Base-by-base conservation (phyloP, 2,113 vertebrate species). In the Ictidomys tridecemlineatus region DNA sequence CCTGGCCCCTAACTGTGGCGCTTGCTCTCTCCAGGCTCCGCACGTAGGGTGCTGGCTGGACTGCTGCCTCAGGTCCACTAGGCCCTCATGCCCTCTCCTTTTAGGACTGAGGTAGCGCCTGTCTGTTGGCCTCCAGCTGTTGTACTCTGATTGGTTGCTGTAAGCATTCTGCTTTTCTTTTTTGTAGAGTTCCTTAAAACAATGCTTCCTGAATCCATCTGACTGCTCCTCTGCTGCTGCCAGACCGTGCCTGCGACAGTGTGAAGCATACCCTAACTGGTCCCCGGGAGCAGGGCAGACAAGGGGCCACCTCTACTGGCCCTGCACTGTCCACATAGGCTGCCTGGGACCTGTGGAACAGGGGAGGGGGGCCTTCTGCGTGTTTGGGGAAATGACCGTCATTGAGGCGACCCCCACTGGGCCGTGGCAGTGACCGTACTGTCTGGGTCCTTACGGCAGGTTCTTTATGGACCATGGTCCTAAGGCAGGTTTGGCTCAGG, bases 1-100 rank as follows among this genome's bases (percentile, higher is more conserved):
- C 16, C 51, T 34, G 39, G 10, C 20, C 26, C 18, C 9, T 13
- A 1, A 7, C 51, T 1, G 0, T 0, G 1, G 8, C 5, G 1
- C 0, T 5, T n/a, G 30, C 34, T 34, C 39, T 61, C 51, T 8
- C n/a, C 0, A 14, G 14, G 39, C 13, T 30, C 48, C 7, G 5
- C 26, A 24, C 3, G 24, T 10, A 5, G 16, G 18, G 18, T 18
- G 8, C 48, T 34, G 76, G 48, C 76, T n/a, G n/a, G n/a, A n/a
- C n/a, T n/a, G n/a, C n/a, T 34, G 16, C 5, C 30, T 34, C 30
- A 4, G 48, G 45, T 30, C 48, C 48, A 34, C 72, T 3, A 16
- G 11, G 11, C 8, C 12, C 24, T 3, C 24, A 18, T 2, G 9
- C 37, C 37, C 53, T 58, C 5, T 17, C 18, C 65, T 11, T 51